Conservation (phyloP, 2,888 invertebrate genomes). For the Pherbina coryleti region DNA sequence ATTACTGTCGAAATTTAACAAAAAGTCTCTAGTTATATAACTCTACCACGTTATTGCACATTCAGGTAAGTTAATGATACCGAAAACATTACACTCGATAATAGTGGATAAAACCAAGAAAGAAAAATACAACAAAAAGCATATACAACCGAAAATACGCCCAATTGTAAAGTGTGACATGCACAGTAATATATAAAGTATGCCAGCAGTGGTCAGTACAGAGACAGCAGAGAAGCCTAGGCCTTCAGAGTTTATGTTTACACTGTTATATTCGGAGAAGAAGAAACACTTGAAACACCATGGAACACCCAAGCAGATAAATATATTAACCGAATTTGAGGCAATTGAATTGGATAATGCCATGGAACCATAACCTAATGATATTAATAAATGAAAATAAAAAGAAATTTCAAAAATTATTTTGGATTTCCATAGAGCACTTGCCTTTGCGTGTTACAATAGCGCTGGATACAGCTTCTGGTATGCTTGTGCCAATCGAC, state of each 20-base stretch:
- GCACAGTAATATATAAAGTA: background rate
- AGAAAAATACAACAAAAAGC: background rate
- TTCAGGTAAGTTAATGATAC: background rate
- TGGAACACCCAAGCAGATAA: constrained; percentile 84
- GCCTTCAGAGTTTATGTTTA: background rate
- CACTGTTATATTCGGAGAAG: background rate
- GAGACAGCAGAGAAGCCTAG: background rate
- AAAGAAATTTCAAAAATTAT: background rate
- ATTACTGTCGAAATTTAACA: too few relatives aligned
- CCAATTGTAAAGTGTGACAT: background rate
- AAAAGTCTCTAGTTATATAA: too few relatives aligned
- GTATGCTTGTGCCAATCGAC: background rate
- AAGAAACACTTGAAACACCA: constrained; percentile 58
- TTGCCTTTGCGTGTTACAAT: background rate
- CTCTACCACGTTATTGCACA: too few relatives aligned
- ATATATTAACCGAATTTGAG: background rate
- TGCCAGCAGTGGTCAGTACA: background rate
- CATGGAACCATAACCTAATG: background rate
- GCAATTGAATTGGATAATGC: background rate
- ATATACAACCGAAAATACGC: background rate
- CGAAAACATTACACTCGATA: background rate
- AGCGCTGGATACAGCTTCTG: background rate
- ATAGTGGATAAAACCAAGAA: background rate
- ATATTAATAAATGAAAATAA: background rate
- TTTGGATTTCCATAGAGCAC: background rate